These are phyloP conservation scores for Melanotaenia trifasciata DNA, from an alignment of 2,797 vertebrate genomes.

Conservation along the genomic window DNA sequence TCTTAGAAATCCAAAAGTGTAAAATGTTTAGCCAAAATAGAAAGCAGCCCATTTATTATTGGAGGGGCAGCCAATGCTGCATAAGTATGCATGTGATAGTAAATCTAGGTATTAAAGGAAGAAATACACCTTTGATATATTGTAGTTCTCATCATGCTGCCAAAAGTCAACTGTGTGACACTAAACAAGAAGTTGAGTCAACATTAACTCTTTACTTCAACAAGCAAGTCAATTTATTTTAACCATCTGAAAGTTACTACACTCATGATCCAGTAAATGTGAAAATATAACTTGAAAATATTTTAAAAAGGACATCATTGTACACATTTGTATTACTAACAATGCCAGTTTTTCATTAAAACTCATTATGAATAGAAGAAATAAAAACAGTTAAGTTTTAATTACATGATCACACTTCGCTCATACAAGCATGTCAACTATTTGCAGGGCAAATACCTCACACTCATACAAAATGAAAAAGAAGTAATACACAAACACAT, in stretches of 20 bases:
- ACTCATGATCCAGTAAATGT: background rate
- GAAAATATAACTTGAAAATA: background rate
- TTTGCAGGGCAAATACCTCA: background rate
- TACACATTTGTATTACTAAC: background rate
- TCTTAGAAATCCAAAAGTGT: conserved; percentile 18
- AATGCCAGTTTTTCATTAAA: background rate
- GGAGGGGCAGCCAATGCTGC: background rate
- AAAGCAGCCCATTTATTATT: conserved; percentile 27
- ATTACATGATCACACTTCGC: background rate
- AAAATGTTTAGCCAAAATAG: conserved; percentile 22
- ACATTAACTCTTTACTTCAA: background rate
- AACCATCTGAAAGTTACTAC: background rate
- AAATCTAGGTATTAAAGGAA: background rate
- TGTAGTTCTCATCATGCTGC: conserved; percentile 1
- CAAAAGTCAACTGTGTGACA: background rate
- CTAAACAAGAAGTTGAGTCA: background rate
- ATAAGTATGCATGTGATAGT: conserved; percentile 1
- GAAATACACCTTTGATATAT: background rate
- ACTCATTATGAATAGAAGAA: background rate
- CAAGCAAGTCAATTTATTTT: background rate
- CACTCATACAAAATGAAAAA: background rate
- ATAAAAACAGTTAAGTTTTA: background rate
- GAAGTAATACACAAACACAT: background rate
- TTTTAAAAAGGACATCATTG: background rate
- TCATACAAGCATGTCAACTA: background rate